Evolutionary conservation across 2,113 vertebrate species (phyloP).

Genomic region (Peromyscus maniculatus): DNA sequence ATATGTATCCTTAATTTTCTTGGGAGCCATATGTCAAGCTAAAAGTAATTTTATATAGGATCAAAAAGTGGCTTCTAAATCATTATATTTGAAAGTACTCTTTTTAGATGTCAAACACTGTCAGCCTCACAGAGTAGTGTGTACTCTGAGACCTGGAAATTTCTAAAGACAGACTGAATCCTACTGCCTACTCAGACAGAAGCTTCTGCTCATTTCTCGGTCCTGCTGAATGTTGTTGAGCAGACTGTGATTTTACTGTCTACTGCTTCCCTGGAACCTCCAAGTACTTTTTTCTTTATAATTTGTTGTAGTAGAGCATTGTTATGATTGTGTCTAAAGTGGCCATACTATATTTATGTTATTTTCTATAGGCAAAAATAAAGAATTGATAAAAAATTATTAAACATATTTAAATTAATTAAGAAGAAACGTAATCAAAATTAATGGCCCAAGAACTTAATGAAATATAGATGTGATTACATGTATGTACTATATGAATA

Average conservation of each 20-base stretch:
- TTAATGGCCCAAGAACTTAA: fast-evolving
- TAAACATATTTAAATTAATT: not conserved
- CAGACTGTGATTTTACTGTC: not conserved
- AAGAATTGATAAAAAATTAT: not conserved
- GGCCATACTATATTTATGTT: not conserved
- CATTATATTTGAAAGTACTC: not conserved
- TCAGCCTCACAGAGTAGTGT: not conserved
- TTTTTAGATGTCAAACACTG: not conserved
- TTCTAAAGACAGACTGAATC: not conserved
- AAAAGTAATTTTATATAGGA: not conserved
- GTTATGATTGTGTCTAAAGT: not conserved
- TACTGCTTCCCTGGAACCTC: not conserved
- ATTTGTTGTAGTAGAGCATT: not conserved
- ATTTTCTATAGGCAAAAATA: not conserved
- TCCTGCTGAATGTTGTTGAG: not conserved
- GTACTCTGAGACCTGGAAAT: not conserved
- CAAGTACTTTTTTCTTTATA: not conserved
- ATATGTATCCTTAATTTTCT: not conserved
- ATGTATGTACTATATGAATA: not conserved
- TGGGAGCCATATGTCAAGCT: fast-evolving
- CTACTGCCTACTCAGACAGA: not conserved
- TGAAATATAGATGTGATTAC: not conserved
- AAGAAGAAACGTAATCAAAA: not conserved
- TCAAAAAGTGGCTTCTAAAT: not conserved
- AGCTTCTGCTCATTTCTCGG: not conserved